These are phyloP conservation scores for Acanthurus tractus DNA, from an alignment of 2,797 vertebrate genomes.

Conservation along the genomic window DNA sequence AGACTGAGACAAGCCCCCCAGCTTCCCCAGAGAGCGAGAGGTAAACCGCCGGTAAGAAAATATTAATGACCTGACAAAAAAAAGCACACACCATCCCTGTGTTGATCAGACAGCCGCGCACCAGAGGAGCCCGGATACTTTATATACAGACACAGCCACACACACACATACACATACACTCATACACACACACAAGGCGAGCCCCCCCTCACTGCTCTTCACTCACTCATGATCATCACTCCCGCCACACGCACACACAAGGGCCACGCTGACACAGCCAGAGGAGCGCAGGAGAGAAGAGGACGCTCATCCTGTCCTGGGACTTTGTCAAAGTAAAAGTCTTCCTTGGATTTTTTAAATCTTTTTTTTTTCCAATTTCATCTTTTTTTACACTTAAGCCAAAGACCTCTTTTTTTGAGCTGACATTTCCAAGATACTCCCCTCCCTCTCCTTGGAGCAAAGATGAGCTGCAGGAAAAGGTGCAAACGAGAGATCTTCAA, in stretches of 20 bases:
- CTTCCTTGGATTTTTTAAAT: slow-evolving; percentile 45
- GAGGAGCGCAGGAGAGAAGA: slow-evolving; percentile 72
- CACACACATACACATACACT: slow-evolving; percentile 23
- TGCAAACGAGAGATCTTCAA: slow-evolving; percentile 97
- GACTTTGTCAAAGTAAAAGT: slow-evolving; percentile 54
- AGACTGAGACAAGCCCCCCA: slow-evolving; percentile 32
- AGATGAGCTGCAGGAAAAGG: slow-evolving; percentile 97
- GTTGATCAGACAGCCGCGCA: slow-evolving; percentile 55
- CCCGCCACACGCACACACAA: slow-evolving; percentile 45
- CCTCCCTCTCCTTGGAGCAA: slow-evolving; percentile 61
- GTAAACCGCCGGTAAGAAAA: slow-evolving; percentile 79
- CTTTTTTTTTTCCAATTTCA: background rate
- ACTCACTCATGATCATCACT: slow-evolving; percentile 71
- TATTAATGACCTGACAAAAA: slow-evolving; percentile 79
- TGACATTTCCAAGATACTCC: slow-evolving; percentile 57
- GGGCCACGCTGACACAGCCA: slow-evolving; percentile 72
- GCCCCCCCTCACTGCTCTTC: slow-evolving; percentile 37
- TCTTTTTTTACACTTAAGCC: slow-evolving; percentile 39
- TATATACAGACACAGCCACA: slow-evolving; percentile 8
- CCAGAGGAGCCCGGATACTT: slow-evolving; percentile 46
- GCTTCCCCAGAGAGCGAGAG: slow-evolving; percentile 57
- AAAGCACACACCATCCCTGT: slow-evolving; percentile 59
- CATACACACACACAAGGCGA: slow-evolving; percentile 26
- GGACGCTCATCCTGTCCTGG: slow-evolving; percentile 77
- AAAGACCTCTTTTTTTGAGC: slow-evolving; percentile 62